phyloP scores from a whole-genome alignment of 2,797 vertebrate species.

The Eidolon dupreanum region DNA sequence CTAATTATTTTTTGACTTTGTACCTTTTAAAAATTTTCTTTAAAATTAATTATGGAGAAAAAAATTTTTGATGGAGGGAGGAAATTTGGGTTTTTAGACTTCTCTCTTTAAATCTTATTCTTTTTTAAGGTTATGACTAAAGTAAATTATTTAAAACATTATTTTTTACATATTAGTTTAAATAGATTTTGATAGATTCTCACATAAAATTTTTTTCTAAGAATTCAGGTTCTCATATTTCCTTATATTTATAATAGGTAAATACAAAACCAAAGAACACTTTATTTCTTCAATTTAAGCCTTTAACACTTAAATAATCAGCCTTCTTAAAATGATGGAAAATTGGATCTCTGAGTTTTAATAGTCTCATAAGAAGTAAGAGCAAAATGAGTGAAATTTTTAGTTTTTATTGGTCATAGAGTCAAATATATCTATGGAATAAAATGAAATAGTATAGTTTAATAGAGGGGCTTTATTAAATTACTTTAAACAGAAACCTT shows the following conservation, averaged over 20 bases:
- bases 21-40: constrained; percentile 19
- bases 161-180: neutral
- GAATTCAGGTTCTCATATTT: neutral
- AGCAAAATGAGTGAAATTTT: constrained; percentile 84
- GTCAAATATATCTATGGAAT: constrained; percentile 65
- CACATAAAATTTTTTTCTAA: neutral
- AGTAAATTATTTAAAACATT: constrained; percentile 16
- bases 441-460: constrained; percentile 57
- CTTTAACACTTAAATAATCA: constrained; percentile 73
- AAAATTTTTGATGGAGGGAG: neutral
- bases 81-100: neutral
- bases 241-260: constrained; percentile 28
- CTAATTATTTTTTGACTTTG: constrained; percentile 68
- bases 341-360: constrained; percentile 84
- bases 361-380: constrained; percentile 85
- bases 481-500: constrained; percentile 58
- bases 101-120: constrained; percentile 22
- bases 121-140: constrained; percentile 15
- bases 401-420: constrained; percentile 81
- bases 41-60: constrained; percentile 49
- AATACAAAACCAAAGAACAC: neutral
- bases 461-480: constrained; percentile 55
- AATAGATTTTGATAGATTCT: neutral
- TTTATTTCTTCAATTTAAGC: constrained; percentile 64
- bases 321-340: constrained; percentile 81